Evolutionary conservation across 1,140 invertebrate species (phyloP), one percentile per base, ranked within the genome.

Genomic region (Tetragonula clypearis): DNA sequence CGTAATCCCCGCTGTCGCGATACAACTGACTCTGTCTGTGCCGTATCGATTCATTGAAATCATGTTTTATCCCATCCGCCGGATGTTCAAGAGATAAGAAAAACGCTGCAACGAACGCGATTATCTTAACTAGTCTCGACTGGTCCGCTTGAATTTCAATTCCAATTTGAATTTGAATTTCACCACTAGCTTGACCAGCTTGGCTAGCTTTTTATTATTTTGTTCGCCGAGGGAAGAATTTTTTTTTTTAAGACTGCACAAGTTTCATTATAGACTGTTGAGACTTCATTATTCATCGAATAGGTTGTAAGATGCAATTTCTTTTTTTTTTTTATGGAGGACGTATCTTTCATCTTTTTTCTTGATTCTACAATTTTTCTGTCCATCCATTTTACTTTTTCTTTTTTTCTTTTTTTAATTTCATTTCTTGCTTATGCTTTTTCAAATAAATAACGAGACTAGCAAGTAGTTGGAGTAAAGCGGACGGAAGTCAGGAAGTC

Each of bases 1-100:
- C 72, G 58, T 75, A 74, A 76, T 14, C 58, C 5, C 6, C n/a
- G 56, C 19, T 60, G 72, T 82, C 71, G 41, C 56, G 55, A n/a
- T 11, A 19, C 12, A 11, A 12, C 5, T 26, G 30, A 65, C 41
- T 21, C 5, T 26, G 30, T 55, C 41, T 21, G 23, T 2, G 17
- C 76, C 41, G 41, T 15, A 8, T 82, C 56, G 73, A 76, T 41
- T 82, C 66, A 82, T 82, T 66, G 66, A 82, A 65, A 82, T 65
- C 60, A 55, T 55, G 26, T 21, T 65, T 55, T n/a, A 66, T 82
- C 23, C 49, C 21, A 26, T 55, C 21, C 3, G 21, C 11, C 8
- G 17, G 30, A 41, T 73, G 60, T 26, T 53, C 5, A 17, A 9
- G n/a, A 17, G 23, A 1, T 41, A 35, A 35, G 30, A 58, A 41